Evolutionary conservation across 1,140 invertebrate genomes (phyloP).

Genomic region (Melipona quadrifasciata): DNA sequence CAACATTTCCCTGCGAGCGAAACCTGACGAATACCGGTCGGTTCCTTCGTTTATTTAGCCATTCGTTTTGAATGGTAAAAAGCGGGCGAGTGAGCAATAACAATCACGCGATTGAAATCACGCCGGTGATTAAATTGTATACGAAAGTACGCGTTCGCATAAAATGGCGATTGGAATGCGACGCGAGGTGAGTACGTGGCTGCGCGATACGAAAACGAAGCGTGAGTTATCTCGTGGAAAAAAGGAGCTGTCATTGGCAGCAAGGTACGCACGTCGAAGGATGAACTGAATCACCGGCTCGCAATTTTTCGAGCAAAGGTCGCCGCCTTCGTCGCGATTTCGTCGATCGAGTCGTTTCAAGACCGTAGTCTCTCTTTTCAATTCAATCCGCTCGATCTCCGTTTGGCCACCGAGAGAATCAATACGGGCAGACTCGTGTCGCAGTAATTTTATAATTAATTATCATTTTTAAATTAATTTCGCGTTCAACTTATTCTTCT

Average conservation of each 20-base stretch:
- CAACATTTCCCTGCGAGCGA: too few relatives aligned
- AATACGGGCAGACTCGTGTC: too few relatives aligned
- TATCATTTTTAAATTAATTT: too few relatives aligned
- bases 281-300: conserved; percentile 60
- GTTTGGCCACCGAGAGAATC: too few relatives aligned
- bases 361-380: neutral
- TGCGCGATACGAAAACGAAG: conserved; percentile 31
- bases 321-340: conserved; percentile 21
- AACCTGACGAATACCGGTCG: too few relatives aligned
- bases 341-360: neutral
- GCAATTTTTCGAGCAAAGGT: conserved; percentile 59
- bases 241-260: conserved; percentile 56
- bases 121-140: neutral
- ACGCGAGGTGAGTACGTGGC: conserved; percentile 3
- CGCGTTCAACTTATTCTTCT: too few relatives aligned
- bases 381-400: too few relatives aligned
- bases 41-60: neutral
- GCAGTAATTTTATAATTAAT: too few relatives aligned
- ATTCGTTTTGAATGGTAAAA: neutral
- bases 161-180: conserved; percentile 16
- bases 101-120: neutral
- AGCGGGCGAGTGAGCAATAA: neutral
- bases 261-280: conserved; percentile 53
- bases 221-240: conserved; percentile 56
- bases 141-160: neutral